phyloP scores from a whole-genome alignment of 2,113 vertebrate species.

The Piaya cayana region DNA sequence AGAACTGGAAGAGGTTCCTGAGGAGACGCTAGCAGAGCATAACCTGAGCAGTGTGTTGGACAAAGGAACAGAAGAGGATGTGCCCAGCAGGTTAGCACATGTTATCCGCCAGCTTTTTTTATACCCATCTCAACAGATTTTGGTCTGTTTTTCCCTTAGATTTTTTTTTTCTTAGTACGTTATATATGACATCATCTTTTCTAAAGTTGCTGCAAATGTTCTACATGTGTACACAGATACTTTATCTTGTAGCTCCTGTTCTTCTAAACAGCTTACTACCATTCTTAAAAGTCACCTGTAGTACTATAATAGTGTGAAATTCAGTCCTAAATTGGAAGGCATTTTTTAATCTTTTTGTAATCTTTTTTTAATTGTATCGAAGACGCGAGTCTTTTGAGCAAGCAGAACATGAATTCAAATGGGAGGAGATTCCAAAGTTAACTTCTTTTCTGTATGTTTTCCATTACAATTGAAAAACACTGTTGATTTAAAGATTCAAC shows the following conservation, averaged over 20 bases:
- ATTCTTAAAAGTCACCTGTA: not conserved
- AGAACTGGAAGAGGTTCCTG: constrained; percentile 94
- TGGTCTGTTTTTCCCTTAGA: not conserved
- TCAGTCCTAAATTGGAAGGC: not conserved
- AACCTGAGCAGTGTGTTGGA: constrained; percentile 95
- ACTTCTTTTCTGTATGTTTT: not conserved
- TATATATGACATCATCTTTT: not conserved
- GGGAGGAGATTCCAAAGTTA: not conserved
- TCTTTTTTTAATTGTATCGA: not conserved
- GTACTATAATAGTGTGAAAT: not conserved
- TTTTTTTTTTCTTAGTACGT: not conserved
- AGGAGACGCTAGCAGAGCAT: constrained; percentile 94
- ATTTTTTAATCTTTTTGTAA: too few species aligned
- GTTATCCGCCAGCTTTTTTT: not conserved
- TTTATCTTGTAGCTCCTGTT: not conserved
- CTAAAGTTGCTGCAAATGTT: not conserved
- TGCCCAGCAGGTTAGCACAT: constrained; percentile 87
- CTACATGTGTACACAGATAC: fast-evolving
- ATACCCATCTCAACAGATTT: not conserved
- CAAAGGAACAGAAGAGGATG: constrained; percentile 84
- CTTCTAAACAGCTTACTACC: not conserved
- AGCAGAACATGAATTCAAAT: not conserved
- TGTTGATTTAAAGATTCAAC: not conserved
- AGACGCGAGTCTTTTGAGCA: not conserved
- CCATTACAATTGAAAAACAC: not conserved